Percentiles rank a stretch among this genome's conserved stretches.
phyloP scores from a whole-genome alignment of 1,140 invertebrate species.

The Papilio helenus region DNA sequence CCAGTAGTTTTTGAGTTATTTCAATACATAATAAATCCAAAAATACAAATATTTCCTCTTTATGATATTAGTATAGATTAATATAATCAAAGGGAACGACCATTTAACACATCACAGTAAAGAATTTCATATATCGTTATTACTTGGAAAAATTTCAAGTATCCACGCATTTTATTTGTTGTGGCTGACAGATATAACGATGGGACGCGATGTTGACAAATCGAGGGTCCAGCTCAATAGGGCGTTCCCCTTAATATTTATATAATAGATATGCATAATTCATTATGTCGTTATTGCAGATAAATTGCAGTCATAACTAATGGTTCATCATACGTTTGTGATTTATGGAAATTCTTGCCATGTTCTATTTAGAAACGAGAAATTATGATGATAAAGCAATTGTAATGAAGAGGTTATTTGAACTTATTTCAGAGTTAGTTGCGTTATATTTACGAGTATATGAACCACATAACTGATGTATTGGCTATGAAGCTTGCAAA shows the following conservation, averaged over 20 bases:
- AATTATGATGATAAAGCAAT: conserved; percentile 9
- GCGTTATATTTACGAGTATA: not conserved
- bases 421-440: not conserved
- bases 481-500: too few relatives aligned
- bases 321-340: conserved; percentile 11
- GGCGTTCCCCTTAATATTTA: conserved; percentile 51
- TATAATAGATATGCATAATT: conserved; percentile 41
- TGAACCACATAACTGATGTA: too few relatives aligned
- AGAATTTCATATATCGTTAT: conserved; percentile 26
- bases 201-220: conserved; percentile 72
- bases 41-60: too few relatives aligned
- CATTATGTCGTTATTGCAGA: conserved; percentile 21
- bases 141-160: conserved; percentile 30
- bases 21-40: too few relatives aligned
- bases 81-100: conserved; percentile 18
- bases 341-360: not conserved
- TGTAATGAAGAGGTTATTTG: not conserved
- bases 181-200: conserved; percentile 59
- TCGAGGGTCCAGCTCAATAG: conserved; percentile 61
- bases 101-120: conserved; percentile 31
- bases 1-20: too few relatives aligned
- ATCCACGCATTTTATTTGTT: conserved; percentile 34
- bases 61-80: conserved; percentile 5
- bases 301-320: conserved; percentile 5
- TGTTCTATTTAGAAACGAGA: conserved; percentile 1